A percentile compares a stretch with the other conserved stretches of the same genome.
Conservation (phyloP, 2,797 vertebrate genomes). For the Dendrocincla fuliginosa region DNA sequence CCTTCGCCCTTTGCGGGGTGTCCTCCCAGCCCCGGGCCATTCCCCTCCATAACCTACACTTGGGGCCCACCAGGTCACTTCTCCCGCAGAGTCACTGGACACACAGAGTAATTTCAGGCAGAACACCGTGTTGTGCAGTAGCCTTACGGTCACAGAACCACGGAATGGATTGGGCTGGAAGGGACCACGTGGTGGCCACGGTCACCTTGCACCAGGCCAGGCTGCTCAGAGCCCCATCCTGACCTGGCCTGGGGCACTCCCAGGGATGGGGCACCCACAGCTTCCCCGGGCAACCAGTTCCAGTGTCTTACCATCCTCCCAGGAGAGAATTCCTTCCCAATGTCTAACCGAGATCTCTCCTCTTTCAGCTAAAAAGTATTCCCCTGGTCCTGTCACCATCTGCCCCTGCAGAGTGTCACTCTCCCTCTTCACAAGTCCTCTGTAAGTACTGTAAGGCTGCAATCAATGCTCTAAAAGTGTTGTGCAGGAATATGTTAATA, state of each 20-base stretch:
- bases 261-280: not conserved
- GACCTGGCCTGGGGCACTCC: not conserved
- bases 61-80: not conserved
- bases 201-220: not conserved
- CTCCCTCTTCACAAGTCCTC: not conserved
- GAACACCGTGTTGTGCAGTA: not conserved
- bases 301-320: not conserved
- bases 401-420: not conserved
- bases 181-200: too few species aligned
- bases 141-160: not conserved
- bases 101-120: not conserved
- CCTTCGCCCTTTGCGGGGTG: too few species aligned
- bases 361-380: not conserved
- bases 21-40: not conserved
- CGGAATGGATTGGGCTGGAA: not conserved
- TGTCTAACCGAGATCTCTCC: not conserved
- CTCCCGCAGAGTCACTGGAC: not conserved
- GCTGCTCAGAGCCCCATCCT: too few species aligned
- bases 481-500: too few species aligned
- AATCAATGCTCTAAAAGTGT: not conserved
- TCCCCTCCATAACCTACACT: accelerated
- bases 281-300: not conserved
- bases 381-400: not conserved
- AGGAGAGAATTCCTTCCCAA: not conserved
- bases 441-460: not conserved